phyloP scores from a whole-genome alignment of 2,797 vertebrate genomes.

The Oreochromis mossambicus region DNA sequence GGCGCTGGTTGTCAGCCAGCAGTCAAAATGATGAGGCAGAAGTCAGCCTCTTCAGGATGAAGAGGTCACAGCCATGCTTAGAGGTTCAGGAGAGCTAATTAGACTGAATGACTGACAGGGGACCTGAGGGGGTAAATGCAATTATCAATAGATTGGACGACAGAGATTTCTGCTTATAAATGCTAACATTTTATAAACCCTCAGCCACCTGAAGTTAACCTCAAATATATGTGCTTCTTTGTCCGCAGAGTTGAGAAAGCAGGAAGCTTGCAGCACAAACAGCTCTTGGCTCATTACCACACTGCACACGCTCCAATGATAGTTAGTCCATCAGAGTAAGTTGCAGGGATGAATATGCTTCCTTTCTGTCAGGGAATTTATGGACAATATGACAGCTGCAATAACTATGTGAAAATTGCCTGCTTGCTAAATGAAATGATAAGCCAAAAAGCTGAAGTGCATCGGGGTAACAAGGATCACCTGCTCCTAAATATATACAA shows the following conservation, averaged over 20 bases:
- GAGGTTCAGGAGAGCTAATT: conserved; percentile 67
- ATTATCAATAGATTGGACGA: conserved; percentile 55
- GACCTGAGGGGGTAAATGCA: conserved; percentile 48
- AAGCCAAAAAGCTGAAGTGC: conserved; percentile 9
- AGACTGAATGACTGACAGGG: conserved; percentile 54
- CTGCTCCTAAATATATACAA: conserved; percentile 27
- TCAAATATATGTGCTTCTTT: conserved; percentile 4
- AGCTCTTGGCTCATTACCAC: conserved; percentile 10
- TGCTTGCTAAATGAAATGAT: neutral
- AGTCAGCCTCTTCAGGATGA: conserved; percentile 44
- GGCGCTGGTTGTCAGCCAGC: conserved; percentile 5
- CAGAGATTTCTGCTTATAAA: conserved; percentile 27
- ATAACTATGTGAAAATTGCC: neutral
- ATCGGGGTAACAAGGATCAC: conserved; percentile 5
- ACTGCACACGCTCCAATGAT: neutral
- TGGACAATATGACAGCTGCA: neutral
- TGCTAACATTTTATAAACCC: conserved; percentile 12
- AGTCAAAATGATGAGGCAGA: conserved; percentile 50
- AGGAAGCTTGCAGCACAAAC: neutral
- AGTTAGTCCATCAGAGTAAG: neutral
- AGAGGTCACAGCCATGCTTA: conserved; percentile 52
- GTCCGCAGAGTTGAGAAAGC: neutral
- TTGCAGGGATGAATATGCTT: neutral
- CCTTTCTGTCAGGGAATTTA: conserved; percentile 4
- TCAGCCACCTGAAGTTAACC: conserved; percentile 22